Evolutionary conservation across 2,797 vertebrate genomes (phyloP).

Genomic region (Bovichtus variegatus): DNA sequence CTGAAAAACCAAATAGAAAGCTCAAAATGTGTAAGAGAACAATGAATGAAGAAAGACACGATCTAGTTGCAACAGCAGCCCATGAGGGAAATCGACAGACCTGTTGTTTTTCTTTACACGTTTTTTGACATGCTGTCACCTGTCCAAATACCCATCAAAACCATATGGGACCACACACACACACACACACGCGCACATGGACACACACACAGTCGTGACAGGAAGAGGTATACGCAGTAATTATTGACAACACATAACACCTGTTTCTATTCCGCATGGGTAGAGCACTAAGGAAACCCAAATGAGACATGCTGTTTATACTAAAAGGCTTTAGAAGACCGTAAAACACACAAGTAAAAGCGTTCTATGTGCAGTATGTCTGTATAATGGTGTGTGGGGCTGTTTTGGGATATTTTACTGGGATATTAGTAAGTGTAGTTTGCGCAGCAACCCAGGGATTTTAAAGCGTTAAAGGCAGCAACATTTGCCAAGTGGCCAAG

Average conservation of each 20-base stretch:
- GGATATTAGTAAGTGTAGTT: not conserved
- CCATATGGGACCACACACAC: constrained; percentile 70
- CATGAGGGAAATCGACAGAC: constrained; percentile 35
- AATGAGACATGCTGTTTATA: constrained; percentile 56
- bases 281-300: constrained; percentile 55
- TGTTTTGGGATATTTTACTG: not conserved
- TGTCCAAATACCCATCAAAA: constrained; percentile 72
- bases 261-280: constrained; percentile 73
- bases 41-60: constrained; percentile 13
- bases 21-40: constrained; percentile 10
- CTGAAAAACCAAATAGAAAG: constrained; percentile 18
- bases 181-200: constrained; percentile 37
- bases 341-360: constrained; percentile 15
- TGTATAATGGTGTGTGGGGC: not conserved
- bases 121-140: constrained; percentile 74
- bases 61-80: constrained; percentile 18
- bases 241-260: constrained; percentile 73
- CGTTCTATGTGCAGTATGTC: not conserved
- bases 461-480: not conserved
- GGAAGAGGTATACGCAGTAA: constrained; percentile 55
- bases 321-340: constrained; percentile 43
- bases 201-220: constrained; percentile 28
- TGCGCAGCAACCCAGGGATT: not conserved
- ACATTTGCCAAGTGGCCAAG: not conserved
- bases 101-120: constrained; percentile 47